Base-by-base conservation (phyloP, 2,888 invertebrate species). In the Xanthostigma xanthostigma region DNA sequence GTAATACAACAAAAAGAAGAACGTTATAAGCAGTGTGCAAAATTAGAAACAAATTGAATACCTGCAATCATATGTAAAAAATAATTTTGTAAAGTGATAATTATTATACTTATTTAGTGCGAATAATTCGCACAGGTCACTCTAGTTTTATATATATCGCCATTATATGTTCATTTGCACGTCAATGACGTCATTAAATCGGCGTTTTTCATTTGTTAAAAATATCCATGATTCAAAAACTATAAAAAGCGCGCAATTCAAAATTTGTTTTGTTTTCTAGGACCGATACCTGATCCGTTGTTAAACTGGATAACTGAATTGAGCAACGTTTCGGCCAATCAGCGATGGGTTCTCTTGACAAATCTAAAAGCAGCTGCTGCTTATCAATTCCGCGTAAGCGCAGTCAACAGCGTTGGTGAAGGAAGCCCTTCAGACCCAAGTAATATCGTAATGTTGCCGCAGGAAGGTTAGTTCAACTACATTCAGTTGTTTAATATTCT, bases 331-430 rank as follows among this genome's bases (percentile, higher is more conserved):
- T 86, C 90, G 0, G 77, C 87, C 4, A 75, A 74, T 46, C 81
- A 81, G 55, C 79, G 88, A 44, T 89, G 84, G 81, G 77, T 86
- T 10, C 65, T 91, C 37, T 70, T 96, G 44, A 83, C 81, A 40
- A 87, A 86, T 61, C 71, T 97, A 44, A 91, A 92, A 66, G 96
- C 97, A 0, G 94, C 96, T 0, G 86, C 92, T 0, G 85, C 89
- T 0, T 98, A 97, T 67, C 93, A 95, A 65, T 98, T 98, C 68
- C 76, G 96, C 53, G 89, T 98, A n/a, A 89, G 89, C 53, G 94
- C 97, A 11, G 86, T 94, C 10, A 98, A 98, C 67, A 84, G 86
- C 45, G 94, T 96, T 1, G 97, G 97, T 0, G 92, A 95, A 63
- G 96, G 97, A 3, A 82, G 86, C 1, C 81, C 91, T 2, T 94